Evolutionary conservation across 2,113 vertebrate genomes (phyloP).

Genomic region (Corythoichthys haematopterus): DNA sequence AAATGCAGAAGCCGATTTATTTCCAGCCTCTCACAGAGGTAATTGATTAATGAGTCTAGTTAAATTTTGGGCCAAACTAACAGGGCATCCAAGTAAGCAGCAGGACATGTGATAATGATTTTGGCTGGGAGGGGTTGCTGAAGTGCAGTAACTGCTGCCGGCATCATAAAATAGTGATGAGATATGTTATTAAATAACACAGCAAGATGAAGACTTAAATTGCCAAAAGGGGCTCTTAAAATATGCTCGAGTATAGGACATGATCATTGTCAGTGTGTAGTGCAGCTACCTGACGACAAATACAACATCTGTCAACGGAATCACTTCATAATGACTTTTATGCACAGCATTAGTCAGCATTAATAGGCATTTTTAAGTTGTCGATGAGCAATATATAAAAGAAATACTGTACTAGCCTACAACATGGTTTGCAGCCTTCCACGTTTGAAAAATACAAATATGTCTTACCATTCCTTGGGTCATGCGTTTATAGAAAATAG

Average conservation of each 20-base stretch:
- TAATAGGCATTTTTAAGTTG: neutral
- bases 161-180: constrained; percentile 67
- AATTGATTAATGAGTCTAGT: constrained; percentile 63
- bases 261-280: constrained; percentile 47
- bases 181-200: constrained; percentile 63
- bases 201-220: constrained; percentile 60
- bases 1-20: constrained; percentile 51
- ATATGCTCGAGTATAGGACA: constrained; percentile 45
- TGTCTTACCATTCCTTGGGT: neutral
- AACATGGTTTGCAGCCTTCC: neutral
- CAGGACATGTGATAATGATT: constrained; percentile 45
- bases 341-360: constrained; percentile 16
- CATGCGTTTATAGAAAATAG: neutral
- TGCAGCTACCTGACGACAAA: constrained; percentile 39
- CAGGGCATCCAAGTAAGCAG: constrained; percentile 50
- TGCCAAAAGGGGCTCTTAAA: constrained; percentile 55
- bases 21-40: constrained; percentile 39
- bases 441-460: neutral
- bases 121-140: constrained; percentile 19
- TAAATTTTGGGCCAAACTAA: constrained; percentile 57
- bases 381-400: neutral
- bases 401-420: neutral
- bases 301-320: constrained; percentile 29
- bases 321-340: constrained; percentile 31
- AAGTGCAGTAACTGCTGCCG: constrained; percentile 55